phyloP scores from a whole-genome alignment of 2,113 vertebrate genomes.

The Vulpes vulpes region DNA sequence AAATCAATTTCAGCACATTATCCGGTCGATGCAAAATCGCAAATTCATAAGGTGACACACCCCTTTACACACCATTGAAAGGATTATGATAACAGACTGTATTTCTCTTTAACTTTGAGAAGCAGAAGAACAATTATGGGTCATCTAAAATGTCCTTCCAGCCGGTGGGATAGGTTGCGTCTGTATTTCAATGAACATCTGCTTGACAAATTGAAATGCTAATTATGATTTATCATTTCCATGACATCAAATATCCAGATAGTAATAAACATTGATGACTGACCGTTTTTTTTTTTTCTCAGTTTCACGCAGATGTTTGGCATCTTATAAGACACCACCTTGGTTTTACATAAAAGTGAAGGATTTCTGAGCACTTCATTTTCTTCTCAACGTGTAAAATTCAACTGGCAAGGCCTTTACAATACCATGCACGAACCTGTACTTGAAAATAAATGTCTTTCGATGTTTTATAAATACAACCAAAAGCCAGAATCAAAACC shows the following conservation, averaged over 20 bases:
- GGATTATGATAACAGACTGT: background rate
- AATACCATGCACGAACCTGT: background rate
- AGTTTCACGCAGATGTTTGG: slow-evolving; percentile 47
- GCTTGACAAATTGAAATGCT: slow-evolving; percentile 66
- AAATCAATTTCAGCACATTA: slow-evolving; percentile 25
- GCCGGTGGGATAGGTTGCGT: background rate
- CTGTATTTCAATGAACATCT: slow-evolving; percentile 67
- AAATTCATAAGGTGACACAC: slow-evolving; percentile 1
- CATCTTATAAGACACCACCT: background rate
- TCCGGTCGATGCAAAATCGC: background rate
- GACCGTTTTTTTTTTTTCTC: background rate
- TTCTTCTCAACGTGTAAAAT: background rate
- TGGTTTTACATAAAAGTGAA: background rate
- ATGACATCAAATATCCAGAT: slow-evolving; percentile 37
- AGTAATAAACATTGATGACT: slow-evolving; percentile 62
- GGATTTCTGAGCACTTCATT: background rate
- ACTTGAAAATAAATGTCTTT: slow-evolving; percentile 2
- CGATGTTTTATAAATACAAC: background rate
- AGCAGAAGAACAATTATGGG: background rate
- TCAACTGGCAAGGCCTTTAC: background rate
- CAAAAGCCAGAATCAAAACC: background rate
- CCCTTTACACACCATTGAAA: background rate
- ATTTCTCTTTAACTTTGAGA: slow-evolving; percentile 58
- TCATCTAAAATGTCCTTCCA: slow-evolving; percentile 32
- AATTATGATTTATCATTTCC: slow-evolving; percentile 63